Percentiles rank a stretch among this genome's conserved stretches.
Evolutionary conservation across 2,797 vertebrate genomes (phyloP).

Genomic region (Hydrophis major): DNA sequence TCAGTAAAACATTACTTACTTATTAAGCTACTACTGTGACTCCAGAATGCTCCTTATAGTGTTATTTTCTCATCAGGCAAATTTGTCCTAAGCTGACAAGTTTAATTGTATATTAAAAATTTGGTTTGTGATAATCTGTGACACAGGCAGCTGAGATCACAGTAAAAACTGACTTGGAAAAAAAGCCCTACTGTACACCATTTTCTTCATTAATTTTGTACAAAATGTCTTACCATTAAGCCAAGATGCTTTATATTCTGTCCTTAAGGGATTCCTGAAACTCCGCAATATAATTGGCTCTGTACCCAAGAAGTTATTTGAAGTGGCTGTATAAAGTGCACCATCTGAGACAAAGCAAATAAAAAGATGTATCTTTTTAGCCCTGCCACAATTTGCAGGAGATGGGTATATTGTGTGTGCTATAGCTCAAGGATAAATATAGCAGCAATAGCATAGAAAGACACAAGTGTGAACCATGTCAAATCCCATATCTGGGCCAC

Average conservation of each 20-base stretch:
- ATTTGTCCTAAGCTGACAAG: not conserved
- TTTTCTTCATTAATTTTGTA: not conserved
- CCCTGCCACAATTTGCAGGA: not conserved
- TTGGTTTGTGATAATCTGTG: not conserved
- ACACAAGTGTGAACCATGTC: not conserved
- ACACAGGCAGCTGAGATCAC: not conserved
- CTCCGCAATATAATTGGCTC: slow-evolving; percentile 76
- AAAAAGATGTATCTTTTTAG: not conserved
- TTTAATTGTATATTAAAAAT: not conserved
- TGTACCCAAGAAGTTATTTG: slow-evolving; percentile 81
- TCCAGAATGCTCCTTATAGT: not conserved
- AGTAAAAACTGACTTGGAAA: not conserved
- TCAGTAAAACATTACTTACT: not conserved
- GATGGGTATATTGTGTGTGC: not conserved
- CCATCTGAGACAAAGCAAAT: slow-evolving; percentile 63
- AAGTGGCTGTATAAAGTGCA: slow-evolving; percentile 81
- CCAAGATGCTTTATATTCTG: slow-evolving; percentile 77
- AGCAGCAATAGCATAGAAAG: not conserved
- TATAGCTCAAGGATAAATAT: not conserved
- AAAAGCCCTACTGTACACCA: not conserved
- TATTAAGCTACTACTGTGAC: not conserved
- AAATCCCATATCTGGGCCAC: not conserved
- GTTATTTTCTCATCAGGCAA: not conserved
- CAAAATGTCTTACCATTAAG: slow-evolving; percentile 71
- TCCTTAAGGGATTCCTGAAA: slow-evolving; percentile 69